Evolutionary conservation across 2,113 vertebrate genomes (phyloP), one percentile per base, ranked within the genome.

Genomic region (Hipposideros armiger): DNA sequence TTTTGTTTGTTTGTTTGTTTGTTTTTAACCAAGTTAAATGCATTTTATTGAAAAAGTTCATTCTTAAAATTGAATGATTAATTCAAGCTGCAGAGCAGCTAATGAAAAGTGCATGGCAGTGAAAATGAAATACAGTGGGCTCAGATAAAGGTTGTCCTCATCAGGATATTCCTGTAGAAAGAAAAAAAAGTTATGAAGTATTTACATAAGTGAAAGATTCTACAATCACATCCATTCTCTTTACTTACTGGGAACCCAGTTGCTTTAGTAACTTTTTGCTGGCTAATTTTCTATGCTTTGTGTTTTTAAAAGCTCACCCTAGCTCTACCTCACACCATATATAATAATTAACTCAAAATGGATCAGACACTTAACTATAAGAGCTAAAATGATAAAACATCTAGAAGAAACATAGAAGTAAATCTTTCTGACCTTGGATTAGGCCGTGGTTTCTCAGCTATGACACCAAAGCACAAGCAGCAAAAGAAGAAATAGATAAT

Each of bases 41-140:
- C 2, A 74, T 22, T 97, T 98, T 98, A 97, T 97, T 98, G 16
- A 13, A 36, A 84, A 94, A 95, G 32, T 19, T 9, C 96, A 97
- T 97, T 96, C 95, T 96, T 24, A 97, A 88, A 97, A 97, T 0
- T 58, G 96, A 98, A 97, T 91, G 84, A 89, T 70, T 5, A 28
- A 94, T 30, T 56, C 42, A 36, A 89, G 73, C 97, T 95, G 96
- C 78, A 94, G 0, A 90, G 70, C 74, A 97, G 96, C 90, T 64
- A 52, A 50, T 32, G 24, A 64, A 19, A 93, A 97, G 97, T 96
- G 94, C 92, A 96, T 40, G 36, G 92, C 97, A 98, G 95, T 97
- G 26, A 97, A 45, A 97, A 86, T 89, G 56, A 95, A 82, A 90
- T 7, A 45, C 36, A 36, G 52, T 86, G 92, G 36, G 88, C 96